phyloP scores from a whole-genome alignment of 2,113 vertebrate genomes.

The Plectropomus leopardus region DNA sequence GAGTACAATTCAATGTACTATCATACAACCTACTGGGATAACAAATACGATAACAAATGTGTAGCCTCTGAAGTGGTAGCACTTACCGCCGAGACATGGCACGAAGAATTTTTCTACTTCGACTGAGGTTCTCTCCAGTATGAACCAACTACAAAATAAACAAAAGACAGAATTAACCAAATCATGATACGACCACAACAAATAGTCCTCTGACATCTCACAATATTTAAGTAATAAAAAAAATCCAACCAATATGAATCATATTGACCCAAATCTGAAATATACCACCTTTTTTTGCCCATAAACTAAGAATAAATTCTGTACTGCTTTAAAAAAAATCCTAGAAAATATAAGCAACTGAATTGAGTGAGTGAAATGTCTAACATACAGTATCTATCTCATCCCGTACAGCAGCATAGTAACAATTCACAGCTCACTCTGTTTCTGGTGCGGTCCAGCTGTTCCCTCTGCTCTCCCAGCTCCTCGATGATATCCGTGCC shows the following conservation, averaged over 20 bases:
- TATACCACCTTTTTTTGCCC: neutral
- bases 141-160: slow-evolving; percentile 88
- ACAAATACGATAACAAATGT: neutral
- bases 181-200: neutral
- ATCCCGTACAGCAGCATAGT: neutral
- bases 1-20: neutral
- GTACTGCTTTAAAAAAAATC: neutral
- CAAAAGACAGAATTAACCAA: neutral
- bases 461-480: slow-evolving; percentile 94
- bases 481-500: slow-evolving; percentile 96
- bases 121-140: slow-evolving; percentile 95
- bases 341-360: neutral
- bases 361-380: neutral
- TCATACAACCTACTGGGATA: neutral
- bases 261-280: neutral
- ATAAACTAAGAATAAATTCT: neutral
- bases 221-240: too few relatives aligned
- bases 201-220: neutral
- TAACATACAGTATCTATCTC: neutral
- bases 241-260: neutral
- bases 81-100: slow-evolving; percentile 94
- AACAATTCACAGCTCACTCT: slow-evolving; percentile 84
- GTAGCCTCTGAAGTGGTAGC: neutral
- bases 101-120: slow-evolving; percentile 93
- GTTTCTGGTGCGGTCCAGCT: slow-evolving; percentile 92